Conservation (phyloP, 2,113 vertebrate species). For the Notechis scutatus region DNA sequence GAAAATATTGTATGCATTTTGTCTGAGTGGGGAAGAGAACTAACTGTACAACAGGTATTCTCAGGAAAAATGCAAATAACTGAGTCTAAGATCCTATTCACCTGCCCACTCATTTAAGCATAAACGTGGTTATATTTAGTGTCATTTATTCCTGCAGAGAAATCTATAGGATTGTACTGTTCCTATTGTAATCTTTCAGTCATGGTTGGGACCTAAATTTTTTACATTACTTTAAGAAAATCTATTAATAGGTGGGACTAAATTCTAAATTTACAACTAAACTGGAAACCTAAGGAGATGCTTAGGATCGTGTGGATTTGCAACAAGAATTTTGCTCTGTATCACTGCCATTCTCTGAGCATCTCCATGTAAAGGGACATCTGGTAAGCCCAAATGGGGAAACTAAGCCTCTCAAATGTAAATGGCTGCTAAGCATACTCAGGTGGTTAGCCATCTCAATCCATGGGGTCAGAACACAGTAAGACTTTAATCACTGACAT, state of each 20-base stretch:
- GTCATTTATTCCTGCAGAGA: neutral
- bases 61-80: neutral
- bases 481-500: slow-evolving; percentile 68
- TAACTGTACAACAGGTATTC: neutral
- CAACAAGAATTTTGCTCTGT: slow-evolving; percentile 2
- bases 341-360: neutral
- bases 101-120: neutral
- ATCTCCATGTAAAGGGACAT: slow-evolving; percentile 43
- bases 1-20: neutral
- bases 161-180: neutral
- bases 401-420: slow-evolving; percentile 54
- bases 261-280: neutral
- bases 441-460: slow-evolving; percentile 64
- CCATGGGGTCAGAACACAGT: slow-evolving; percentile 62
- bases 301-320: neutral
- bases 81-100: neutral
- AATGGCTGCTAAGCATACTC: slow-evolving; percentile 64
- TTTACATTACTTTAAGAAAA: slow-evolving; percentile 5
- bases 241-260: neutral
- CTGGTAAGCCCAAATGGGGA: slow-evolving; percentile 34
- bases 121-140: neutral
- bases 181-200: neutral
- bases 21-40: neutral
- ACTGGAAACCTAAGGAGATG: neutral
- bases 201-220: neutral